phyloP scores from a whole-genome alignment of 1,140 invertebrate genomes.

The Drepana arcuata region DNA sequence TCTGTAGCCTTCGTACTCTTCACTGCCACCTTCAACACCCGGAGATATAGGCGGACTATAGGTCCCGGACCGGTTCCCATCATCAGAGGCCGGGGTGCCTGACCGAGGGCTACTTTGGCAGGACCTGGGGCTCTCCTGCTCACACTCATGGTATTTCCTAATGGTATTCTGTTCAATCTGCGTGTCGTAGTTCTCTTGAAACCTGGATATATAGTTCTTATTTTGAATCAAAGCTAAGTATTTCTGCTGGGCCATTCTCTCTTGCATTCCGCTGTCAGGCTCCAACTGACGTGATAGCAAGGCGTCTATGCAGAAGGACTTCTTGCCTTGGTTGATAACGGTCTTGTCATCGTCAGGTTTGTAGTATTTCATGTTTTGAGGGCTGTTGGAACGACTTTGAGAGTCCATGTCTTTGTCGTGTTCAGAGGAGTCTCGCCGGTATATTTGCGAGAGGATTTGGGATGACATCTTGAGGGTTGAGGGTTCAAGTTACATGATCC shows the following conservation, averaged over 20 bases:
- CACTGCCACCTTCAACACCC: conserved; percentile 59
- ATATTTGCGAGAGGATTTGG: conserved; percentile 40
- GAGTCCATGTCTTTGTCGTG: conserved; percentile 48
- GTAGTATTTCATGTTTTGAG: conserved; percentile 55
- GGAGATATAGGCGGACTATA: conserved; percentile 69
- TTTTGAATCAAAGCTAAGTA: conserved; percentile 60
- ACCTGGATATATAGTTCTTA: conserved; percentile 47
- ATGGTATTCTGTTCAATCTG: conserved; percentile 64
- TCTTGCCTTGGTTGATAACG: conserved; percentile 44
- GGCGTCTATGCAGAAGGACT: conserved; percentile 68
- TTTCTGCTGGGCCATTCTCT: conserved; percentile 60
- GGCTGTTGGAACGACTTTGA: conserved; percentile 40
- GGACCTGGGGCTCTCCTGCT: conserved; percentile 41
- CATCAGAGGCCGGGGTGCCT: conserved; percentile 54
- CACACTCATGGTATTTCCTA: conserved; percentile 35
- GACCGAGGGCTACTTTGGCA: conserved; percentile 53
- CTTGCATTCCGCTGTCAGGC: conserved; percentile 40
- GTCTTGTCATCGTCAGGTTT: conserved; percentile 62
- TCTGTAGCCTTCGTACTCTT: conserved; percentile 59
- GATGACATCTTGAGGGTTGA: conserved; percentile 30
- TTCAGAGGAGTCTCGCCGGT: conserved; percentile 37
- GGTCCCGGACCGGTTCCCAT: conserved; percentile 60
- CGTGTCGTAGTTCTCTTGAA: conserved; percentile 48
- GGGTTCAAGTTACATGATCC: too few species aligned
- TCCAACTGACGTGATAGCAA: conserved; percentile 52